phyloP scores from a whole-genome alignment of 2,888 invertebrate species.

The Calliscelio sp. region DNA sequence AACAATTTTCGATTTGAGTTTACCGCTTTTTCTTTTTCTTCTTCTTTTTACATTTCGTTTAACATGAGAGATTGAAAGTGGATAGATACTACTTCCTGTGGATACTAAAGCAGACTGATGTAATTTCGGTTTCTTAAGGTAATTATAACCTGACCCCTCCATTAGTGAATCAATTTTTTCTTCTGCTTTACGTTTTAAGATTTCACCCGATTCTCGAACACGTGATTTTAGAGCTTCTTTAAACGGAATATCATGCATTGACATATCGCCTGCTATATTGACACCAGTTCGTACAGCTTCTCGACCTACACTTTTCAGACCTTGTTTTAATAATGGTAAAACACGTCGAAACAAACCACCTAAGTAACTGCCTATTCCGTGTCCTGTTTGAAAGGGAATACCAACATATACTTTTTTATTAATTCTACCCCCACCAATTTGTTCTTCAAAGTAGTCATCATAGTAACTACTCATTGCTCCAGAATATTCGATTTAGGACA shows the following conservation, averaged over 20 bases:
- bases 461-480: neutral
- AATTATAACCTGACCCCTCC: constrained; percentile 33
- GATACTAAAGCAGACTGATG: neutral
- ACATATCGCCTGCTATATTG: constrained; percentile 1
- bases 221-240: neutral
- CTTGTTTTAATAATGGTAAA: constrained; percentile 21
- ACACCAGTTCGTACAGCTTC: constrained; percentile 6
- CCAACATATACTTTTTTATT: constrained; percentile 10
- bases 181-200: constrained; percentile 10
- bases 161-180: constrained; percentile 31
- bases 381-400: constrained; percentile 1
- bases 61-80: neutral
- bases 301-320: neutral
- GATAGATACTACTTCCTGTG: neutral
- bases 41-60: neutral
- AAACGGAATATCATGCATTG: neutral
- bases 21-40: neutral
- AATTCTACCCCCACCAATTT: neutral
- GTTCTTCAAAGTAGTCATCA: neutral
- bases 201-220: neutral
- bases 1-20: neutral
- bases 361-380: constrained; percentile 25
- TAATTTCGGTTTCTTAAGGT: neutral
- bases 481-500: neutral
- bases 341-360: constrained; percentile 32